Evolutionary conservation across 2,797 vertebrate genomes (phyloP), one percentile per base, ranked within the genome.

Genomic region (Liparis tanakae): DNA sequence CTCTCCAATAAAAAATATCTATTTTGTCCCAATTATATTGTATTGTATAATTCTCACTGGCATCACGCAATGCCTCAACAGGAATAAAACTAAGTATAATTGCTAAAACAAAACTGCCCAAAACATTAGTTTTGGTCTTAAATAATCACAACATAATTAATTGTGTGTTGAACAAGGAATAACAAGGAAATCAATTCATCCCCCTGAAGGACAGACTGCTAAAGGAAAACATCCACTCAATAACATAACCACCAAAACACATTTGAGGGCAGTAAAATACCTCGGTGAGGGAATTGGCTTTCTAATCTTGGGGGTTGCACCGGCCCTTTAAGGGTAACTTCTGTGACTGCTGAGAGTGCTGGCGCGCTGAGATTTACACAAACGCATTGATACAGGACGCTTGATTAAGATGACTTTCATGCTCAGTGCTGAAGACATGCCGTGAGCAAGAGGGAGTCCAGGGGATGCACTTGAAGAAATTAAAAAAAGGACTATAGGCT

Each of bases 391-490:
- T 85, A 74, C 33, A 50, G 75, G 61, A 65, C 15, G 63, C 69
- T 74, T 79, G 81, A 89, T 90, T 79, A 84, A 90, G 85, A 89
- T 81, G 64, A 57, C 83, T 85, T 85, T 73, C 44, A 37, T 41
- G 70, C 73, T 80, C 18, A 14, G 44, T 22, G 62, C 43, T 48
- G 74, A 84, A 85, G 74, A 79, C 10, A 33, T 79, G 82, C 78
- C 82, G 67, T 55, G 33, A 80, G 70, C 44, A 7, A 63, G 64
- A 55, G 43, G 51, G 46, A 79, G 77, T 78, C 67, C 67, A 18
- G 61, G 74, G 67, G 78, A 83, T 85, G 85, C 89, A 91, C 91
- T 92, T 88, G 80, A 75, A 89, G 78, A 79, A 91, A 92, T 91
- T 86, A 89, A 85, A 90, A 84, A 69, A 36, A 36, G 56, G 41